A percentile compares a stretch with the other conserved stretches of the same genome.
phyloP scores from a whole-genome alignment of 2,888 invertebrate genomes.

The Bugula neritina region DNA sequence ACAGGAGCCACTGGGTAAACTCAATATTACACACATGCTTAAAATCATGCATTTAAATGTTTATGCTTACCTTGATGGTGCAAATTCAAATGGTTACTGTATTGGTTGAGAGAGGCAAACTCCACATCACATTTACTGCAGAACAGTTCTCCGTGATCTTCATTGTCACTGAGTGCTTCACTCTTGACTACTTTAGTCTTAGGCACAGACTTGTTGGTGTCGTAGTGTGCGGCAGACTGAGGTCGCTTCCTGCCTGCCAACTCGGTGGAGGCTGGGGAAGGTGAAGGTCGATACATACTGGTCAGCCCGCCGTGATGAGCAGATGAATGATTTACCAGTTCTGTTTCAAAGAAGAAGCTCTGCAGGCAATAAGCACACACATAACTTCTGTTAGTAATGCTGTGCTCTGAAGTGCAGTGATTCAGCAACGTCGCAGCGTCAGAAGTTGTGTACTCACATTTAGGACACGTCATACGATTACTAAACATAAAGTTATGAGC shows the following conservation, averaged over 20 bases:
- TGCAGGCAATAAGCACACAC: slow-evolving; percentile 74
- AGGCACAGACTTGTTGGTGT: background rate
- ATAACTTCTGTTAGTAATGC: slow-evolving; percentile 73
- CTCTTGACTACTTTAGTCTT: background rate
- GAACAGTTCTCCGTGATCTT: slow-evolving; percentile 2
- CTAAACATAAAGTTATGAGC: slow-evolving; percentile 87
- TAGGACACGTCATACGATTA: slow-evolving; percentile 74
- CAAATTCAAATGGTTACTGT: background rate
- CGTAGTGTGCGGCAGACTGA: background rate
- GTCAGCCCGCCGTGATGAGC: slow-evolving; percentile 30
- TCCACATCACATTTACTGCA: slow-evolving; percentile 25
- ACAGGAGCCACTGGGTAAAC: too few species aligned
- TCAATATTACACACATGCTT: too few species aligned
- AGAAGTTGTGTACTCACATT: slow-evolving; percentile 80
- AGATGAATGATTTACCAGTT: slow-evolving; percentile 74
- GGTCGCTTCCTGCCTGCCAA: background rate
- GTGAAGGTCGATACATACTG: background rate
- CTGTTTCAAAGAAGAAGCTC: slow-evolving; percentile 84
- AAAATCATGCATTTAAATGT: too few species aligned
- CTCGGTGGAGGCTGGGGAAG: background rate
- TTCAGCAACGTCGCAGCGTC: slow-evolving; percentile 73
- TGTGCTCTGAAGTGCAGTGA: slow-evolving; percentile 73
- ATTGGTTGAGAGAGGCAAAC: slow-evolving; percentile 13
- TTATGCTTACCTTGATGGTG: slow-evolving; percentile 16
- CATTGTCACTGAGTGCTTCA: slow-evolving; percentile 21